Evolutionary conservation across 2,888 invertebrate species (phyloP).

Genomic region (Drosophila aldrichi): DNA sequence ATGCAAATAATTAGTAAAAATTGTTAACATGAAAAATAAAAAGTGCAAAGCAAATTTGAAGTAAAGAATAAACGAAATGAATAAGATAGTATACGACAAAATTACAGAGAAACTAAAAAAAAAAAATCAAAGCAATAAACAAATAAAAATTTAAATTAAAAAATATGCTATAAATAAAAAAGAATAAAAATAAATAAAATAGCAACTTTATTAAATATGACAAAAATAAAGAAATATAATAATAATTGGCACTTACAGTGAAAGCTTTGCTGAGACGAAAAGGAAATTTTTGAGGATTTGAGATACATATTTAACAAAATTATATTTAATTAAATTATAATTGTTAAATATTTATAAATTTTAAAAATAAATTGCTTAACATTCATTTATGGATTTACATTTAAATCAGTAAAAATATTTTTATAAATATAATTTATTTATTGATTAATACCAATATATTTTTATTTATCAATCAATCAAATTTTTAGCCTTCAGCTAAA

Average conservation of each 20-base stretch:
- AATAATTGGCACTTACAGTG: background rate
- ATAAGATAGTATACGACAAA: background rate
- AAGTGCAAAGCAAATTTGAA: background rate
- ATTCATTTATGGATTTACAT: too few relatives aligned
- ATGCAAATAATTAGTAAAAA: constrained; percentile 26
- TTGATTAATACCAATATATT: background rate
- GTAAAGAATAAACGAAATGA: background rate
- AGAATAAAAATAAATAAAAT: background rate
- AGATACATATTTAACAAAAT: too few relatives aligned
- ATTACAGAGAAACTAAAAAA: background rate
- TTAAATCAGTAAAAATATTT: background rate
- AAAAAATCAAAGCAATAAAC: background rate
- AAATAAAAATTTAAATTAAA: background rate
- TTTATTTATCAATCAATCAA: background rate
- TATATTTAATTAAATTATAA: background rate
- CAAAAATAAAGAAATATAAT: background rate
- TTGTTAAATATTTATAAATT: background rate
- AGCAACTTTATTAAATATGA: background rate
- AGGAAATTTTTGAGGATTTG: too few relatives aligned
- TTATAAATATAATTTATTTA: background rate
- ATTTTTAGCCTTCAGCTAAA: too few relatives aligned
- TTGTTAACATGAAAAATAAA: background rate
- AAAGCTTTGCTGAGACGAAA: background rate
- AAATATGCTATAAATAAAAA: background rate
- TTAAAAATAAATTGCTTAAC: background rate